Evolutionary conservation across 1,140 invertebrate genomes (phyloP).

Genomic region (Globodera rostochiensis): DNA sequence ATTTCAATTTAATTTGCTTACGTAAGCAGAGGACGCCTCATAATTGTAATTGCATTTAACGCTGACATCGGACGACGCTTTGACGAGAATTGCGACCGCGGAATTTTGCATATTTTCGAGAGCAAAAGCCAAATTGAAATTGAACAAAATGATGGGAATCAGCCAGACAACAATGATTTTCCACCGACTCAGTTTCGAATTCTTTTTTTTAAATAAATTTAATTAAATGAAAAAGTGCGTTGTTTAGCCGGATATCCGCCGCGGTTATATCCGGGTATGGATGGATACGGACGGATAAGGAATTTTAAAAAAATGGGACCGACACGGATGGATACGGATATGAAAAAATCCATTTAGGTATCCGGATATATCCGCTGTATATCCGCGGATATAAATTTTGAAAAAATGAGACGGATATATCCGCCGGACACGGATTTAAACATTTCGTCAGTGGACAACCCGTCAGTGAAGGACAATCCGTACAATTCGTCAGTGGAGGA

Average conservation of each 20-base stretch:
- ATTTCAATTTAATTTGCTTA: background rate
- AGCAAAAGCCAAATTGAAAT: conserved; percentile 20
- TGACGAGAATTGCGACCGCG: background rate
- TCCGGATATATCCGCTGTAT: too few species aligned
- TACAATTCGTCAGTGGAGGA: too few species aligned
- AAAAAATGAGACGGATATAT: background rate
- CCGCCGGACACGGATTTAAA: background rate
- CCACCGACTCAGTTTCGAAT: conserved; percentile 8
- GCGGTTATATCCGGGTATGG: background rate
- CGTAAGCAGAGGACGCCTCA: background rate
- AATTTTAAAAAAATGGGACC: too few species aligned
- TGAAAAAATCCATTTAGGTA: too few species aligned
- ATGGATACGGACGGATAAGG: too few species aligned
- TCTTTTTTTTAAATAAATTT: background rate
- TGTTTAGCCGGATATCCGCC: background rate
- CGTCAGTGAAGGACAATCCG: too few species aligned
- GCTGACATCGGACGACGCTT: background rate
- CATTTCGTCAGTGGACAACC: too few species aligned
- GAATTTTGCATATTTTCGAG: background rate
- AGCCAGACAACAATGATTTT: conserved; percentile 11
- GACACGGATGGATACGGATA: too few species aligned
- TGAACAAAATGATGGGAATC: background rate
- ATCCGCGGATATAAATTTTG: too few species aligned
- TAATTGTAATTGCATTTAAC: background rate
- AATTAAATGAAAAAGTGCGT: background rate